A percentile compares a stretch with the other conserved stretches of the same genome.
Conservation (phyloP, 2,797 vertebrate species). For the Gobionotothen gibberifrons region DNA sequence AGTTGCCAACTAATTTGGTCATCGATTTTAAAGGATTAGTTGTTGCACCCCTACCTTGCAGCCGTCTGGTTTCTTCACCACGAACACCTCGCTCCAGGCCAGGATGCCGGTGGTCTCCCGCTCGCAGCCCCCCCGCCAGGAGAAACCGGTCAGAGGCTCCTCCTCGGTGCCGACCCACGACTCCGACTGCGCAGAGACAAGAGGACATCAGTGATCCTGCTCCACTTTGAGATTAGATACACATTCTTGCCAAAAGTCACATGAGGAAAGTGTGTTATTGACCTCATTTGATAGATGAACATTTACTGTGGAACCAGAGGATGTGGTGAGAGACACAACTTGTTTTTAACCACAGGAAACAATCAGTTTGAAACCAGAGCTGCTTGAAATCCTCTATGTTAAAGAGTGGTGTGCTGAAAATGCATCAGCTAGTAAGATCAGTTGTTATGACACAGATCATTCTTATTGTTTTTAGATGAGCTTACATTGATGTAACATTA, state of each 20-base stretch:
- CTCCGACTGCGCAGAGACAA: constrained; percentile 53
- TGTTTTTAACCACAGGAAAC: too few relatives aligned
- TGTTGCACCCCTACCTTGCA: too few relatives aligned
- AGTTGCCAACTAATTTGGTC: too few relatives aligned
- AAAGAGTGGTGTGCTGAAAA: background rate
- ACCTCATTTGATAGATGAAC: background rate
- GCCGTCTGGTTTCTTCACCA: constrained; percentile 91
- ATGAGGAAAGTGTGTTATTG: too few relatives aligned
- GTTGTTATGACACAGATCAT: background rate
- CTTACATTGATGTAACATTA: background rate
- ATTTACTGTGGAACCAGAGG: background rate
- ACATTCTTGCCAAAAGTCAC: too few relatives aligned
- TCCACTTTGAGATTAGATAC: background rate
- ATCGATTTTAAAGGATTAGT: too few relatives aligned
- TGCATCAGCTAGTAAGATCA: background rate
- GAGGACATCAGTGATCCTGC: background rate
- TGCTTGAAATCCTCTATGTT: too few relatives aligned
- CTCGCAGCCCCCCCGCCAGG: constrained; percentile 95
- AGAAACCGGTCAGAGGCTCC: constrained; percentile 93
- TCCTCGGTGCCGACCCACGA: constrained; percentile 90
- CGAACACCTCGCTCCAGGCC: constrained; percentile 95
- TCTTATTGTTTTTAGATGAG: too few relatives aligned
- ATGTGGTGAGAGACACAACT: too few relatives aligned
- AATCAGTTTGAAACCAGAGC: too few relatives aligned
- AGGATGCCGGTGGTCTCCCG: constrained; percentile 96